Evolutionary conservation across 2,113 vertebrate species (phyloP).

Genomic region (Caranx ignobilis): DNA sequence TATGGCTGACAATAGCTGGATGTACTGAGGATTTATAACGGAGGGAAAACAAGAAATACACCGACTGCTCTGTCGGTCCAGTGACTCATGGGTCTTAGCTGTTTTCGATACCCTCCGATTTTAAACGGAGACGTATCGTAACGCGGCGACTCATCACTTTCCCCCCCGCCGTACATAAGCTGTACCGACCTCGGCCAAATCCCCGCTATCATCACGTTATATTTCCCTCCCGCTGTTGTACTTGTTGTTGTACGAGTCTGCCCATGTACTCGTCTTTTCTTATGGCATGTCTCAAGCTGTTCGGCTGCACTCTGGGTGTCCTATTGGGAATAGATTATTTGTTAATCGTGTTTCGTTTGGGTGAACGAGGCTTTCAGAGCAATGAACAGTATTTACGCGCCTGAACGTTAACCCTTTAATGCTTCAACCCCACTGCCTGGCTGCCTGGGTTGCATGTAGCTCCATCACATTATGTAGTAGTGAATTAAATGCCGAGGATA

Average conservation of each 20-base stretch:
- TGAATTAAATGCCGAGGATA: constrained; percentile 7
- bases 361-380: constrained; percentile 65
- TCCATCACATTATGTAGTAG: neutral
- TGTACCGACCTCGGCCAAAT: constrained; percentile 19
- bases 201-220: neutral
- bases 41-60: neutral
- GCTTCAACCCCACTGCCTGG: constrained; percentile 3
- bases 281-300: neutral
- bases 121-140: neutral
- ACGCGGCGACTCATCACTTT: constrained; percentile 54
- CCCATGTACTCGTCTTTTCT: constrained; percentile 9
- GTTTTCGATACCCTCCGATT: neutral
- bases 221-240: neutral
- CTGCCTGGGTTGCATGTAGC: constrained; percentile 9
- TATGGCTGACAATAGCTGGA: constrained; percentile 73
- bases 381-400: constrained; percentile 82
- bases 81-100: neutral
- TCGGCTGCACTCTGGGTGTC: constrained; percentile 19
- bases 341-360: constrained; percentile 61
- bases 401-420: constrained; percentile 84
- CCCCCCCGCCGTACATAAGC: constrained; percentile 37
- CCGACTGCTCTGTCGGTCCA: neutral
- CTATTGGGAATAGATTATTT: neutral
- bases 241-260: neutral
- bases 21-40: constrained; percentile 10